Conservation (phyloP, 2,888 invertebrate genomes). For the Zonitis immaculata region DNA sequence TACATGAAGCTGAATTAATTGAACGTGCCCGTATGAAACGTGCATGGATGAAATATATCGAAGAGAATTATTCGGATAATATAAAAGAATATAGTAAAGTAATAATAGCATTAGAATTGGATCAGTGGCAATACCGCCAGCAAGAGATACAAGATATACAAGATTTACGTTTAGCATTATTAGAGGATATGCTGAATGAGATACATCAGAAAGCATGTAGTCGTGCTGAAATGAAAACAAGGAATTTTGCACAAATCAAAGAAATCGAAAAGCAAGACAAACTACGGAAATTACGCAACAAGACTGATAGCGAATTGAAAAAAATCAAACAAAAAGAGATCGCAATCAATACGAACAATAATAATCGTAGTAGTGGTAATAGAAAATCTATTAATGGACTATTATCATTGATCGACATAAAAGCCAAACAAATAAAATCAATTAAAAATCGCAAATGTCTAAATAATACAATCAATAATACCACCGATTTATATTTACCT, state of each 20-base stretch:
- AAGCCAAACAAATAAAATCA: no score
- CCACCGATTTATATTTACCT: background rate
- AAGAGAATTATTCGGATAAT: conserved; percentile 51
- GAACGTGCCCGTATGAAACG: conserved; percentile 64
- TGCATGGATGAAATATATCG: conserved; percentile 59
- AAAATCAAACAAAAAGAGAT: conserved; percentile 49
- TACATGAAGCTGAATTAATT: conserved; percentile 60
- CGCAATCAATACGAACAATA: conserved; percentile 40
- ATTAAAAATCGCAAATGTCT: conserved; percentile 48
- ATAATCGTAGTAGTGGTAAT: no score
- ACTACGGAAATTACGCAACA: conserved; percentile 54
- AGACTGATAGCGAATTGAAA: conserved; percentile 52
- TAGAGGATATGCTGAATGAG: conserved; percentile 59
- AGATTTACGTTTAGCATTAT: conserved; percentile 62
- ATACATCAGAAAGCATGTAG: conserved; percentile 50
- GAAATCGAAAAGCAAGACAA: conserved; percentile 55
- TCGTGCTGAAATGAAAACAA: conserved; percentile 51
- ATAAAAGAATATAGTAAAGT: conserved; percentile 60
- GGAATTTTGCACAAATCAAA: conserved; percentile 52
- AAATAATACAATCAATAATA: conserved; percentile 45
- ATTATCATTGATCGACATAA: no score
- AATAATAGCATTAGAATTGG: conserved; percentile 73
- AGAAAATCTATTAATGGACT: no score
- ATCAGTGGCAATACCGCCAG: conserved; percentile 80
- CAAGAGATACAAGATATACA: conserved; percentile 70